Conservation (phyloP, 2,797 vertebrate genomes). For the Phaenicophaeus curvirostris region DNA sequence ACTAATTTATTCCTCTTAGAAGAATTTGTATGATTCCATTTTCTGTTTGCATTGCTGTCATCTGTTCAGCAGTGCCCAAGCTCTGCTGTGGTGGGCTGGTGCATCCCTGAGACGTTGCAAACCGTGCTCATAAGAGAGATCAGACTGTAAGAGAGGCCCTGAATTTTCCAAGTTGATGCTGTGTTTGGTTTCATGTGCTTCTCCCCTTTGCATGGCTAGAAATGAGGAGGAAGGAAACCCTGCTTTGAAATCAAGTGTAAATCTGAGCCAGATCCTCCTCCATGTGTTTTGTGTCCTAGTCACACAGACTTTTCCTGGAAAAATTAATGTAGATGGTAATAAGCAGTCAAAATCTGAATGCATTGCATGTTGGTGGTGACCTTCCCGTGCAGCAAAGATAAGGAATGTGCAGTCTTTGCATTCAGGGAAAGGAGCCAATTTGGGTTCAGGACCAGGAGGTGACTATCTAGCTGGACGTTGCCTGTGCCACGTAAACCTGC, state of each 20-base stretch:
- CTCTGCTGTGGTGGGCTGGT: background rate
- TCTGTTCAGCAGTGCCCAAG: background rate
- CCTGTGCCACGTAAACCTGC: conserved; percentile 13
- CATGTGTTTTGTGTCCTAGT: background rate
- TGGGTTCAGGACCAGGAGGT: background rate
- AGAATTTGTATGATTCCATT: background rate
- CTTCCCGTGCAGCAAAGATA: background rate
- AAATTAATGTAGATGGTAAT: background rate
- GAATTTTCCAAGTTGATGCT: background rate
- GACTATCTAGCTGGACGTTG: conserved; percentile 10
- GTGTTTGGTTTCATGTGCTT: background rate
- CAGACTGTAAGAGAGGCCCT: background rate
- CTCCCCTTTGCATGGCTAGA: background rate
- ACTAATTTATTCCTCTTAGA: background rate
- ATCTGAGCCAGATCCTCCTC: too few species aligned
- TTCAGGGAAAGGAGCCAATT: background rate
- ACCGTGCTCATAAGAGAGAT: background rate
- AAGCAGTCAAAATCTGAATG: background rate
- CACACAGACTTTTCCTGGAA: background rate
- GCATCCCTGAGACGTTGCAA: background rate
- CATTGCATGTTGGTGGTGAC: background rate
- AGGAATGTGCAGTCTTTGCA: conserved; percentile 39
- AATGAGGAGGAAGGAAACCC: too few species aligned
- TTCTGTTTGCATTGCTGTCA: background rate
- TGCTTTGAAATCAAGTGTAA: too few species aligned